These are phyloP conservation scores for Hippoglossus stenolepis DNA, from an alignment of 2,113 vertebrate species.

Conservation along the genomic window DNA sequence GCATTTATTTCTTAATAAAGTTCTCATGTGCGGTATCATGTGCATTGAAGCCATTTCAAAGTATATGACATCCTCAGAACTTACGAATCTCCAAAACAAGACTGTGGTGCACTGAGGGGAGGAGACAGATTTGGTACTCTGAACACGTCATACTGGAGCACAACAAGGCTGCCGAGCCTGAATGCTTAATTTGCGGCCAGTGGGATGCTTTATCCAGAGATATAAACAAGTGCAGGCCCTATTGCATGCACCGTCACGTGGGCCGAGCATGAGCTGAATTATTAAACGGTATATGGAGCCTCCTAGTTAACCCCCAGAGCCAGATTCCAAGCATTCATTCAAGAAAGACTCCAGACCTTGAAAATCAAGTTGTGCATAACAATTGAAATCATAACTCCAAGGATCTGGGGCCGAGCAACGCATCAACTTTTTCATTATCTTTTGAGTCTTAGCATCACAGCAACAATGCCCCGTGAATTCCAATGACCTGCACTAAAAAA, in stretches of 20 bases:
- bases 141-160: conserved; percentile 77
- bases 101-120: conserved; percentile 64
- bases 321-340: conserved; percentile 72
- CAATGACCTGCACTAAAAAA: conserved; percentile 24
- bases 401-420: conserved; percentile 33
- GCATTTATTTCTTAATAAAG: neutral
- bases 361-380: conserved; percentile 76
- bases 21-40: conserved; percentile 19
- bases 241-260: conserved; percentile 79
- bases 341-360: conserved; percentile 73
- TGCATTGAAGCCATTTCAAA: conserved; percentile 58
- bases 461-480: conserved; percentile 42
- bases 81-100: conserved; percentile 68
- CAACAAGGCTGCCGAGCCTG: conserved; percentile 76
- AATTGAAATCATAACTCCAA: conserved; percentile 73
- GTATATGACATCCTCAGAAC: conserved; percentile 54
- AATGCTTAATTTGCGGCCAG: conserved; percentile 83
- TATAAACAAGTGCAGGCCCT: conserved; percentile 79
- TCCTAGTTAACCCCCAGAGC: conserved; percentile 81
- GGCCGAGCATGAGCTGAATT: conserved; percentile 73
- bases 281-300: conserved; percentile 75
- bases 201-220: conserved; percentile 79
- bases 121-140: conserved; percentile 73
- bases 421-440: conserved; percentile 65
- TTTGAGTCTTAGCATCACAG: conserved; percentile 41